Evolutionary conservation across 2,113 vertebrate species (phyloP).

Genomic region (Megaceryle maxima): DNA sequence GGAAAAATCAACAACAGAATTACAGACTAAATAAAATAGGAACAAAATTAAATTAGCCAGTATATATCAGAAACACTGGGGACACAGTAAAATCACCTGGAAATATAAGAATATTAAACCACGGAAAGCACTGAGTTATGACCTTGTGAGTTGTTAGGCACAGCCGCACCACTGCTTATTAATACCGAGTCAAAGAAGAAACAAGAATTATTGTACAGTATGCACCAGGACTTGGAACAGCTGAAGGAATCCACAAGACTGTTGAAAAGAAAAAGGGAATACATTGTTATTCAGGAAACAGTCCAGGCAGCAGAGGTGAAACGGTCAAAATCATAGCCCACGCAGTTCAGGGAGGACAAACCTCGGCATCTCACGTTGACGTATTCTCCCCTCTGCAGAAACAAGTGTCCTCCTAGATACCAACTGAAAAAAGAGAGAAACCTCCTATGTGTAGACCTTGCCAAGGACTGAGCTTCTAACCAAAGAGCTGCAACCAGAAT

Average conservation of each 20-base stretch:
- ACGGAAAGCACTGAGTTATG: constrained; percentile 58
- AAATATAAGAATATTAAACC: constrained; percentile 65
- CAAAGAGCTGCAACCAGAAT: not conserved
- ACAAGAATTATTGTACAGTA: not conserved
- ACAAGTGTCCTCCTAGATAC: not conserved
- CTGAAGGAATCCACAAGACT: constrained; percentile 56
- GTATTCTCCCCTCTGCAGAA: not conserved
- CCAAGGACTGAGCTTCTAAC: not conserved
- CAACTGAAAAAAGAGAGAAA: not conserved
- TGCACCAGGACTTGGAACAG: not conserved
- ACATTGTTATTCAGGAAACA: constrained; percentile 17
- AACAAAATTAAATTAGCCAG: constrained; percentile 78
- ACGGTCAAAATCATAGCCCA: not conserved
- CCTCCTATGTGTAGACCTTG: fast-evolving
- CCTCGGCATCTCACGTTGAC: fast-evolving
- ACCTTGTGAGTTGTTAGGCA: constrained; percentile 63
- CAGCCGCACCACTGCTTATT: constrained; percentile 43
- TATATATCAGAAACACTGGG: constrained; percentile 66
- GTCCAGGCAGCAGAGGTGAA: not conserved
- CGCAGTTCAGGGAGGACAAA: not conserved
- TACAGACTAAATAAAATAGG: constrained; percentile 84
- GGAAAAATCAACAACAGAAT: constrained; percentile 83
- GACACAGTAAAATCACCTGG: constrained; percentile 58
- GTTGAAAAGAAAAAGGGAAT: constrained; percentile 44
- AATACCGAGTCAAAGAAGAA: constrained; percentile 33